A percentile compares a stretch with the other conserved stretches of the same genome.
Conservation (phyloP, 2,113 vertebrate genomes). For the Neotragus pygmaeus region DNA sequence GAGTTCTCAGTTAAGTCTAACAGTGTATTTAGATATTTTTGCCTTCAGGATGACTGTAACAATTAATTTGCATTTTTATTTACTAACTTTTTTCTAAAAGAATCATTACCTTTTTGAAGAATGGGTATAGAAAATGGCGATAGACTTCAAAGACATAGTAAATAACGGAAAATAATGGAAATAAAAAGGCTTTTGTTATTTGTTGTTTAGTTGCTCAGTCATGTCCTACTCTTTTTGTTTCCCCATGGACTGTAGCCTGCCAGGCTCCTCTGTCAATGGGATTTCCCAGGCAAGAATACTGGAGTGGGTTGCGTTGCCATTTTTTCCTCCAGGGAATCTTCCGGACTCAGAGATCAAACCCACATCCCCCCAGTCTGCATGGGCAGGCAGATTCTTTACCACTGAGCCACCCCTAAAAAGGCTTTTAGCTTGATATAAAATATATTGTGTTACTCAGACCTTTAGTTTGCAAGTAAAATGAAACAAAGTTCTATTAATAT, state of each 20-base stretch:
- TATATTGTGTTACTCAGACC: neutral
- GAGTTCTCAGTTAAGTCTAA: neutral
- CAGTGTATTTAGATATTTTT: neutral
- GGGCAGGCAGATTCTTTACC: neutral
- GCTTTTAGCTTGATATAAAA: slow-evolving; percentile 1
- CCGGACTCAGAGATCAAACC: neutral
- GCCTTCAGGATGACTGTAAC: neutral
- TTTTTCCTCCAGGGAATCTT: neutral
- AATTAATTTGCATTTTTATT: neutral
- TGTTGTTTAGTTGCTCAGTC: neutral
- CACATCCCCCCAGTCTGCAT: neutral
- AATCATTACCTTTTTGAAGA: slow-evolving; percentile 9
- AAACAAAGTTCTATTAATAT: neutral
- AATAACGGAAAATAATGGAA: slow-evolving; percentile 5
- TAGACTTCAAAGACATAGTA: slow-evolving; percentile 29
- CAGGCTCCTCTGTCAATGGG: neutral
- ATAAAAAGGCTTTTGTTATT: neutral
- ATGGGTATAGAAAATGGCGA: neutral
- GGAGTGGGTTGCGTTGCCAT: neutral
- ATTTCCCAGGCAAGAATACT: neutral
- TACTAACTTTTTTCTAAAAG: neutral
- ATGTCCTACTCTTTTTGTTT: neutral
- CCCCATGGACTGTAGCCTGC: neutral
- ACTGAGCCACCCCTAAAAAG: neutral
- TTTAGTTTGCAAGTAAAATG: slow-evolving; percentile 34